Evolutionary conservation across 2,888 invertebrate genomes (phyloP), one percentile per base, ranked within the genome.

Genomic region (Cremastobaeus sp.): DNA sequence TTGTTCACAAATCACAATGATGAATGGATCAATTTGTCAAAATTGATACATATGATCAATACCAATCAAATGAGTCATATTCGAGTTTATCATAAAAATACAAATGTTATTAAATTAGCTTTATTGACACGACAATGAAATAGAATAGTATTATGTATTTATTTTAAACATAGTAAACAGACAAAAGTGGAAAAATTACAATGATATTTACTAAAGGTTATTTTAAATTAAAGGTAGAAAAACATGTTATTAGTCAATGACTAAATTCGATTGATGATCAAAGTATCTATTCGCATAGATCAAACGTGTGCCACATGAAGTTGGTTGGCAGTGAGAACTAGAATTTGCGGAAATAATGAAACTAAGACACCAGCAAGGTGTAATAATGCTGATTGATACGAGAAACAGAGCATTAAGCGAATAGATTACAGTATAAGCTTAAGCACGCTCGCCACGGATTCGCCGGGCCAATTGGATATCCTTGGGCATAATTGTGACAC

Each of bases 401-500:
- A 69, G 54, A 69, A 69, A 60, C 52, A 37, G 69, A 54, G 54
- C 57, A 8, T 65, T 25, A 55, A 66, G 66, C 43, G 15, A 47
- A 17, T 34, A 34, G 28, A 20, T 14, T 28, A 35, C 14, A n/a
- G 1, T 18, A 15, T 6, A 12, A 35, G 28, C 39, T 60, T 60
- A 69, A 60, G 60, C 69, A 4, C 68, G 57, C 37, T 74, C 74
- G 28, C 74, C 74, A 48, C 74, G 74, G 30, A 74, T 72, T 65
- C 72, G 71, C 32, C 69, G 70, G 12, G 70, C 70, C 34, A 70
- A 25, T 21, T 69, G 60, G 25, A 72, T 72, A 18, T 72, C 65
- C n/a, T 72, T 65, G 17, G 71, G 71, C 72, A 72, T 72, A 11
- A 72, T 72, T 12, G 73, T 73, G 50, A 73, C 73, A 83, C 97